Conservation (phyloP, 2,888 invertebrate species). For the Laothoe populi region DNA sequence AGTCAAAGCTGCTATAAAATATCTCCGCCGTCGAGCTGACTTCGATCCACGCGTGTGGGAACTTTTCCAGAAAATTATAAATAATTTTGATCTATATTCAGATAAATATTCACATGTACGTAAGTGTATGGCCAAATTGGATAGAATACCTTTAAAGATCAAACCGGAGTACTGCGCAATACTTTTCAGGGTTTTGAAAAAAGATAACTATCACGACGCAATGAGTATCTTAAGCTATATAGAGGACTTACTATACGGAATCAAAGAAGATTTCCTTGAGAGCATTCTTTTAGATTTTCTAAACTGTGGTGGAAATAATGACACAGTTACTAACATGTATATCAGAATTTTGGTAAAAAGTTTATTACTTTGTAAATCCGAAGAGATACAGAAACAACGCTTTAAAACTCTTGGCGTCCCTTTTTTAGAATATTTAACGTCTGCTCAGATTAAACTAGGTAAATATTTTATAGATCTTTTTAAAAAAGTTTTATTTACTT, state of each 20-base stretch:
- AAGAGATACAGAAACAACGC: constrained; percentile 44
- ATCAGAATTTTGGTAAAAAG: constrained; percentile 55
- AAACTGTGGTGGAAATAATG: no score
- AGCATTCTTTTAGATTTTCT: constrained; percentile 30
- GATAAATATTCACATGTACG: constrained; percentile 31
- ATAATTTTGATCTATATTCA: constrained; percentile 40
- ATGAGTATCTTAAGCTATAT: constrained; percentile 15
- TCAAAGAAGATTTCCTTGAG: constrained; percentile 43
- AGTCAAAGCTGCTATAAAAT: constrained; percentile 48
- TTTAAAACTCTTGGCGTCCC: constrained; percentile 46
- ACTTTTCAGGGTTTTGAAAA: constrained; percentile 44
- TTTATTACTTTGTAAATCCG: constrained; percentile 50
- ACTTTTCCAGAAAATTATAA: constrained; percentile 49
- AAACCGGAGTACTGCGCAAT: constrained; percentile 52
- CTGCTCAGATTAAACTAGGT: constrained; percentile 2
- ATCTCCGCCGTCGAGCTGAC: constrained; percentile 39
- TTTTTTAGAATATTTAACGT: constrained; percentile 49
- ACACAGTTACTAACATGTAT: constrained; percentile 37
- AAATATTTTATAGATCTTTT: constrained; percentile 32
- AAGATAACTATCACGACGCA: not conserved
- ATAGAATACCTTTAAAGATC: constrained; percentile 46
- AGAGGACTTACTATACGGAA: constrained; percentile 40
- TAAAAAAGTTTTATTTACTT: constrained; percentile 42
- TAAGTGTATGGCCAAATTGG: constrained; percentile 31
- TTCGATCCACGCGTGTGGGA: constrained; percentile 53